Evolutionary conservation across 2,113 vertebrate species (phyloP).

Genomic region (Cyrtonyx montezumae): DNA sequence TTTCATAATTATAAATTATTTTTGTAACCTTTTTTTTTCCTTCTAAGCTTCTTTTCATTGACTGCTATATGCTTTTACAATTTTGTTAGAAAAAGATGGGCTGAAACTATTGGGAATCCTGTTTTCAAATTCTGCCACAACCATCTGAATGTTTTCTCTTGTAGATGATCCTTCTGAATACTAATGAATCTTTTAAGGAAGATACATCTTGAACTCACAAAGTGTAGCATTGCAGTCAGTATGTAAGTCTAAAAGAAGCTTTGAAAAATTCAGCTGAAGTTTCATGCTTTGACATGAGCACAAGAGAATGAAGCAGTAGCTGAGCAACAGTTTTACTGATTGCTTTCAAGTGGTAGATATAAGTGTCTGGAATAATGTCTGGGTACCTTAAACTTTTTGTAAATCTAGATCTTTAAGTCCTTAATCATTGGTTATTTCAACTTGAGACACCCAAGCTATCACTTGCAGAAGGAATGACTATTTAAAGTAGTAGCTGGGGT

Average conservation of each 20-base stretch:
- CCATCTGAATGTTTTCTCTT: not conserved
- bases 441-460: not conserved
- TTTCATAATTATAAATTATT: not conserved
- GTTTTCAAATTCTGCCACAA: not conserved
- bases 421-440: not conserved
- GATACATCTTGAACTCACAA: not conserved
- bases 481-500: not conserved
- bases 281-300: not conserved
- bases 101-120: not conserved
- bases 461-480: not conserved
- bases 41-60: not conserved
- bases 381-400: not conserved
- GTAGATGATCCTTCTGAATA: not conserved
- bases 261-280: not conserved
- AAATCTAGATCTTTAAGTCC: not conserved
- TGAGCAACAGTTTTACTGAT: not conserved
- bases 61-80: not conserved
- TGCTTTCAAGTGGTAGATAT: not conserved
- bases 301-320: not conserved
- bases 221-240: not conserved
- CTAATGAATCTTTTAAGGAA: not conserved
- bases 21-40: not conserved
- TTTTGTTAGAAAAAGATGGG: not conserved
- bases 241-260: not conserved
- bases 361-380: not conserved